A percentile compares a stretch with the other conserved stretches of the same genome.
Conservation (phyloP, 2,888 invertebrate genomes). For the Ligdia adustata region DNA sequence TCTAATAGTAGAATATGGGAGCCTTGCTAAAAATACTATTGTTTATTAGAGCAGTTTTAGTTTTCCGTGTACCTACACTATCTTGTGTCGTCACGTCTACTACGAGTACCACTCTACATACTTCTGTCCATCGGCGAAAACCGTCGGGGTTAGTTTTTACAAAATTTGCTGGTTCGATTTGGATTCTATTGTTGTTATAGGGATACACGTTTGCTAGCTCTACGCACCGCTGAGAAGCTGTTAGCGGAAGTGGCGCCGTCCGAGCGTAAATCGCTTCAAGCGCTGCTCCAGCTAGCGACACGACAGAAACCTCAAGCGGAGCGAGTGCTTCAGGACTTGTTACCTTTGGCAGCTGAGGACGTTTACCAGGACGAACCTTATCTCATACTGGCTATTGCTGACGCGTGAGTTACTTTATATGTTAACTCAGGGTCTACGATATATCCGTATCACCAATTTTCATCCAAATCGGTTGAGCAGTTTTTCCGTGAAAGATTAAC, state of each 20-base stretch:
- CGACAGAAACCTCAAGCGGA: conserved; percentile 94
- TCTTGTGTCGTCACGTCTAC: no score
- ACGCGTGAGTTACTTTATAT: conserved; percentile 75
- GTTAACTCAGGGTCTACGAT: background rate
- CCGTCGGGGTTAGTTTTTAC: no score
- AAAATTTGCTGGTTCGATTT: no score
- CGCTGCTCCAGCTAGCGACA: conserved; percentile 92
- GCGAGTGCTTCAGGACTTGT: conserved; percentile 90
- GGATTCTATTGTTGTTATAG: conserved; percentile 45
- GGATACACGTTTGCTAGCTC: conserved; percentile 92
- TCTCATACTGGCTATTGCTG: conserved; percentile 93
- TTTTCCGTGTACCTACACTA: no score
- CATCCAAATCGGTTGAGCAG: no score
- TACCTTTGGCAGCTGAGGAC: conserved; percentile 88
- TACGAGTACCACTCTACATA: no score
- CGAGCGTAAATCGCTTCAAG: conserved; percentile 89
- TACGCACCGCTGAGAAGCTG: conserved; percentile 90
- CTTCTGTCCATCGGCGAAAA: no score
- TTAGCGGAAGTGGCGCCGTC: conserved; percentile 88
- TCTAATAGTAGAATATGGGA: no score
- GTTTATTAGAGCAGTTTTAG: no score
- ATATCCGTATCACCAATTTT: no score
- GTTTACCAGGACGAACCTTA: conserved; percentile 91
- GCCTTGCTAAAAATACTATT: no score
- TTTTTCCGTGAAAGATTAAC: no score